These are phyloP conservation scores for Ophthalmolycus amberensis DNA, from an alignment of 2,113 vertebrate species.

Conservation along the genomic window DNA sequence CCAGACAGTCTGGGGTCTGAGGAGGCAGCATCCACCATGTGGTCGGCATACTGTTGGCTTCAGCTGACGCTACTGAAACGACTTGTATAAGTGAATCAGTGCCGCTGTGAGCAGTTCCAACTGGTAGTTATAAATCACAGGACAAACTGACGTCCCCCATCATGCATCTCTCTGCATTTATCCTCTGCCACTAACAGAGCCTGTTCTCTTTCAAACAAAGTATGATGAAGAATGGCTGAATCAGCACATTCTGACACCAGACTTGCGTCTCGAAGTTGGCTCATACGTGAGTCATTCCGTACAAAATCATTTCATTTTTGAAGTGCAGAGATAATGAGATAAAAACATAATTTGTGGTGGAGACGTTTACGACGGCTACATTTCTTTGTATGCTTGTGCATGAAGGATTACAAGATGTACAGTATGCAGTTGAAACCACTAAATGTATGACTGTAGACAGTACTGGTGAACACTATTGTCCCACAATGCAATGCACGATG, in stretches of 20 bases:
- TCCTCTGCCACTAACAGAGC: slow-evolving; percentile 43
- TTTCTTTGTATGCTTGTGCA: background rate
- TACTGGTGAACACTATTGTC: background rate
- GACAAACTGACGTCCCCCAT: slow-evolving; percentile 50
- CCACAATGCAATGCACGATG: background rate
- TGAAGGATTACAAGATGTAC: slow-evolving; percentile 18
- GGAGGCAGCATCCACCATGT: slow-evolving; percentile 61
- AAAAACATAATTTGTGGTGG: slow-evolving; percentile 48
- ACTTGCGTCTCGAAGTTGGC: slow-evolving; percentile 52
- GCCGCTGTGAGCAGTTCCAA: slow-evolving; percentile 47
- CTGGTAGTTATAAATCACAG: slow-evolving; percentile 62
- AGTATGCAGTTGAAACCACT: slow-evolving; percentile 16
- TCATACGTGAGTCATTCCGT: slow-evolving; percentile 16
- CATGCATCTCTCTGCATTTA: slow-evolving; percentile 59
- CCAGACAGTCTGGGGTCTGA: slow-evolving; percentile 62
- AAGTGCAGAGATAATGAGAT: slow-evolving; percentile 49
- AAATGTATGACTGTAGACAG: background rate
- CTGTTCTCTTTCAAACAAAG: slow-evolving; percentile 61
- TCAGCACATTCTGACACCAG: slow-evolving; percentile 60
- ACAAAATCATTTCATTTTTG: slow-evolving; percentile 28
- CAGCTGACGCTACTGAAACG: slow-evolving; percentile 48
- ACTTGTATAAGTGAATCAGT: slow-evolving; percentile 65
- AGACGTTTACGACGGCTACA: slow-evolving; percentile 23
- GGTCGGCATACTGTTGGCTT: slow-evolving; percentile 63
- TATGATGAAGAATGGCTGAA: slow-evolving; percentile 45